Percentiles rank a stretch among this genome's conserved stretches.
phyloP scores from a whole-genome alignment of 2,888 invertebrate genomes.

The Phaedon cochleariae region DNA sequence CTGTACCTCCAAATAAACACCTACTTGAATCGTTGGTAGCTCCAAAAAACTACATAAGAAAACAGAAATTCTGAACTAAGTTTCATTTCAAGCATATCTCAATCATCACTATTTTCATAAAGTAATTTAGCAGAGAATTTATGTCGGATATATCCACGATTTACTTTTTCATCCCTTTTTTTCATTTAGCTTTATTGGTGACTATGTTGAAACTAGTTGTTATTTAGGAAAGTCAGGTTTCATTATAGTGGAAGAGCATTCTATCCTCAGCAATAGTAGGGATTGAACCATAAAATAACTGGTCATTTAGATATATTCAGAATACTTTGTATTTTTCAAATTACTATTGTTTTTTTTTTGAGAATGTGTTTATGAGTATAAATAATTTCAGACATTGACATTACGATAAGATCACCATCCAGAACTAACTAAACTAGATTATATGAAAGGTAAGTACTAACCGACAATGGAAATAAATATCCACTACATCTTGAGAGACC shows the following conservation, averaged over 20 bases:
- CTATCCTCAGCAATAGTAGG: too few species aligned
- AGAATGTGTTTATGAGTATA: too few species aligned
- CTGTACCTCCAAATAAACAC: constrained; percentile 65
- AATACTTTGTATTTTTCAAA: too few species aligned
- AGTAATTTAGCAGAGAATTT: neutral
- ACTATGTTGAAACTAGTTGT: too few species aligned
- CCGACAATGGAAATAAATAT: constrained; percentile 76
- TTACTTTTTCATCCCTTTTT: neutral
- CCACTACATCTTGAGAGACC: constrained; percentile 67
- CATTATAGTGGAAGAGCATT: too few species aligned
- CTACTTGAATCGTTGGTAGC: constrained; percentile 64
- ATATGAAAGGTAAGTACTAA: constrained; percentile 46
- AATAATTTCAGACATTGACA: too few species aligned
- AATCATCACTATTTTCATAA: neutral
- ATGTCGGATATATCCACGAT: neutral
- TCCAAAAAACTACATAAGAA: constrained; percentile 63
- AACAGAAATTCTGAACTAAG: neutral
- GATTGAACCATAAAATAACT: too few species aligned
- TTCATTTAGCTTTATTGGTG: neutral
- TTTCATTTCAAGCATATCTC: neutral
- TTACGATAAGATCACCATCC: too few species aligned
- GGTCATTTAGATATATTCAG: too few species aligned
- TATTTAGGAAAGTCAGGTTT: too few species aligned
- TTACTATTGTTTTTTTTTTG: too few species aligned
- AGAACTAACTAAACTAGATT: neutral